Evolutionary conservation across 2,888 invertebrate species (phyloP).

Genomic region (Serripes groenlandicus): DNA sequence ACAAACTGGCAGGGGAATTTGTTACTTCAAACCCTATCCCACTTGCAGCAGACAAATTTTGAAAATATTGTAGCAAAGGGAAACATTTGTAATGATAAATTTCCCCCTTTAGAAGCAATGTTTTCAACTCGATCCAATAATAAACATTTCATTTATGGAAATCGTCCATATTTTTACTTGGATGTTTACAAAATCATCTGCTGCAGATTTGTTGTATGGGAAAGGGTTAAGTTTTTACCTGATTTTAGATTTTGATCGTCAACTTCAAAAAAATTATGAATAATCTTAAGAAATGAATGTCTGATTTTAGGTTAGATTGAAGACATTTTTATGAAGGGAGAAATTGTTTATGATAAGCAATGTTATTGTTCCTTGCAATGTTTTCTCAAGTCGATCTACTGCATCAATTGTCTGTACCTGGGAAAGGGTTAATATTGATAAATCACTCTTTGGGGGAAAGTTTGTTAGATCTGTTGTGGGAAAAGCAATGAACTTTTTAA

Average conservation of each 20-base stretch:
- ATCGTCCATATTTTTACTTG: too few species aligned
- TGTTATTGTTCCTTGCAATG: neutral
- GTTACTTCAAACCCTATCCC: too few species aligned
- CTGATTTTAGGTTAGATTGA: neutral
- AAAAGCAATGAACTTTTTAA: too few species aligned
- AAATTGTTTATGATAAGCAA: neutral
- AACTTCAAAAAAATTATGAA: neutral
- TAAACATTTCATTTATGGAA: neutral
- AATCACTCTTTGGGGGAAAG: too few species aligned
- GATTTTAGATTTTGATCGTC: neutral
- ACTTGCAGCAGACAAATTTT: neutral
- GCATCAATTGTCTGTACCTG: too few species aligned
- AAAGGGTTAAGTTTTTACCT: neutral
- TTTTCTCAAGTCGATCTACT: neutral
- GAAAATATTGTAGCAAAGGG: neutral
- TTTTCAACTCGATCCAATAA: neutral
- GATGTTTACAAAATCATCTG: neutral
- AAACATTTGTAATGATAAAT: neutral
- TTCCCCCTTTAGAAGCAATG: neutral
- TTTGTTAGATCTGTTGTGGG: too few species aligned
- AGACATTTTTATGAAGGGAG: neutral
- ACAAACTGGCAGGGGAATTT: too few species aligned
- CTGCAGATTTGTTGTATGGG: neutral
- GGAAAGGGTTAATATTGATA: too few species aligned
- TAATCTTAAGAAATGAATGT: neutral